Conservation (phyloP, 2,113 vertebrate species). For the Climacteris rufus region DNA sequence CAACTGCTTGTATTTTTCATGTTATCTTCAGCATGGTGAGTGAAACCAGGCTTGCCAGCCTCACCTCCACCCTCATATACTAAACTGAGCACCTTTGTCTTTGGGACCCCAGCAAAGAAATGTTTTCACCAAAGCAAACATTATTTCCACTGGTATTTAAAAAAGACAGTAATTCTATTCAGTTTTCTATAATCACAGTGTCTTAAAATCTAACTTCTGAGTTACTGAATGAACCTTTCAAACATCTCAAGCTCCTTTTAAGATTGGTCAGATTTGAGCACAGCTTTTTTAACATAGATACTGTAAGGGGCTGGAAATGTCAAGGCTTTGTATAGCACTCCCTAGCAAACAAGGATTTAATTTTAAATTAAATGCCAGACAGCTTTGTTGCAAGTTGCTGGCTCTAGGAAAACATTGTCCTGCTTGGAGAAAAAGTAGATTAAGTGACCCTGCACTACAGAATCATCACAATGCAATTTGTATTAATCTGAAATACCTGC, state of each 20-base stretch:
- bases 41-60: neutral
- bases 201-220: neutral
- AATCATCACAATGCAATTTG: neutral
- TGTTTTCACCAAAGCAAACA: neutral
- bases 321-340: neutral
- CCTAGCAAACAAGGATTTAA: neutral
- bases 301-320: neutral
- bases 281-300: neutral
- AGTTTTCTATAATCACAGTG: neutral
- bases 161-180: neutral
- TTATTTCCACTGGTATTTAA: neutral
- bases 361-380: slow-evolving; percentile 42
- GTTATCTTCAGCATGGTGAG: neutral
- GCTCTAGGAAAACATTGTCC: neutral
- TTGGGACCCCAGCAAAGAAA: neutral
- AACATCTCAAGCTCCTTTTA: neutral
- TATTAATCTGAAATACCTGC: slow-evolving; percentile 25
- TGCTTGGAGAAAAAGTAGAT: slow-evolving; percentile 33
- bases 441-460: slow-evolving; percentile 30
- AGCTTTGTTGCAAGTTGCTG: neutral
- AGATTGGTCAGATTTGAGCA: neutral
- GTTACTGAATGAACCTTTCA: neutral
- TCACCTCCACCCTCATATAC: neutral
- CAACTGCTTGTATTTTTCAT: neutral
- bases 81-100: neutral